Evolutionary conservation across 2,888 invertebrate genomes (phyloP), one percentile per base, ranked within the genome.

Genomic region (Amblyjoppa proteus): DNA sequence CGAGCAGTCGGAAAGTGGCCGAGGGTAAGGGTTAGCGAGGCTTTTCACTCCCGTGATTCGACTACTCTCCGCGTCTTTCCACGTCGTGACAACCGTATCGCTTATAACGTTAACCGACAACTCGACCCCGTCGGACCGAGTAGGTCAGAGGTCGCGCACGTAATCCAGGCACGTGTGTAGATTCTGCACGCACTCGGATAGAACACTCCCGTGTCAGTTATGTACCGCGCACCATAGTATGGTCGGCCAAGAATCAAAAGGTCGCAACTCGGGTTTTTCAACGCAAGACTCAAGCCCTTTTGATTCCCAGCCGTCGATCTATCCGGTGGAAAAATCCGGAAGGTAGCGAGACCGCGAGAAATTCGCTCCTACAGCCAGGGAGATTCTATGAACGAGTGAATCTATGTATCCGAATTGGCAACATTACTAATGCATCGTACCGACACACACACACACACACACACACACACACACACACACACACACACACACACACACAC

Each of bases 1-100:
- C 28, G 9, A 74, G 61, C 82, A 68, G 84, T 83, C 89, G 84
- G 88, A 82, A 88, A 89, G 88, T 89, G 89, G 87, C 83, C 87
- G 71, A 77, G 69, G 71, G 69, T 74, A 64, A 49, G 31, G 58
- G 41, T 38, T 20, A 38, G 34, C n/a, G 34, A 45, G 64, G 20
- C 38, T 73, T 64, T 66, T 70, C 53, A 83, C 79, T 79, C 58
- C 79, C 79, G 84, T 82, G 82, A 82, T 79, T 85, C 84, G 45
- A 49, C 45, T 11, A 85, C 82, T 75, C 64, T 69, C 45, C 56
- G 20, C 16, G 28, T 7, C 9, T 45, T 31, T 71, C 28, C 51
- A 25, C 34, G 38, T 38, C 61, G 38, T 69, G 49, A 74, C 58
- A 49, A 71, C 49, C 69, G 70, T 83, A 80, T 51, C 85, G 85